Percentiles rank a stretch among this genome's conserved stretches.
Conservation (phyloP, 1,140 invertebrate genomes). For the Caenorhabditis briggsae region DNA sequence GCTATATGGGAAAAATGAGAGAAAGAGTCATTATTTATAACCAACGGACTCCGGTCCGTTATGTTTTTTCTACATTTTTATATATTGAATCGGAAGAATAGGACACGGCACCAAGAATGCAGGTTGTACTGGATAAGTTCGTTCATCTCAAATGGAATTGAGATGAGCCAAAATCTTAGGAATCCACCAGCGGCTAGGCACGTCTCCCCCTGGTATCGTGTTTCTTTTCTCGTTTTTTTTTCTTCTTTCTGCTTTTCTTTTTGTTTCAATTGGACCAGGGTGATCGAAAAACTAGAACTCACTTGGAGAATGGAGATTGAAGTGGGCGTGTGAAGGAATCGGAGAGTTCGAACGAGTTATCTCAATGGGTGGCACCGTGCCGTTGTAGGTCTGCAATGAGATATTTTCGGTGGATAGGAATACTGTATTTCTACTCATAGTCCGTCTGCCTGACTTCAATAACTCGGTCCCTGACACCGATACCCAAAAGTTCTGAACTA, state of each 20-base stretch:
- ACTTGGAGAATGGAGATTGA: conserved; percentile 47
- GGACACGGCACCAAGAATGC: neutral
- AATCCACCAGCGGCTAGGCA: neutral
- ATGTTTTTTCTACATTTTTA: neutral
- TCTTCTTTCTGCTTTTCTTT: neutral
- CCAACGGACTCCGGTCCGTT: conserved; percentile 25
- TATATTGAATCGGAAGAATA: neutral
- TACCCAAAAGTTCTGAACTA: no score
- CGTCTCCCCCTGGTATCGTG: conserved; percentile 30
- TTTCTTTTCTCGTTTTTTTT: conserved; percentile 25
- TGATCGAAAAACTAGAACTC: conserved; percentile 46
- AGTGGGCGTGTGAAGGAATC: conserved; percentile 46
- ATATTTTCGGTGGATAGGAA: neutral
- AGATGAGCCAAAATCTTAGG: neutral
- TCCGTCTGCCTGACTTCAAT: no score
- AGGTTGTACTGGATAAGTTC: conserved; percentile 39
- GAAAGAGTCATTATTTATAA: conserved; percentile 54
- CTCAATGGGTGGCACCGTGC: conserved; percentile 45
- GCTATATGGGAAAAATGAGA: conserved; percentile 20
- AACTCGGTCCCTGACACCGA: no score
- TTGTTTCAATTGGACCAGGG: neutral
- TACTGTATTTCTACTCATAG: no score
- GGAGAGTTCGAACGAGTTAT: conserved; percentile 50
- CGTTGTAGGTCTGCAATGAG: conserved; percentile 32
- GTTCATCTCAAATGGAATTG: conserved; percentile 36